Conservation (phyloP, 2,113 vertebrate genomes). For the Galeopterus variegatus region DNA sequence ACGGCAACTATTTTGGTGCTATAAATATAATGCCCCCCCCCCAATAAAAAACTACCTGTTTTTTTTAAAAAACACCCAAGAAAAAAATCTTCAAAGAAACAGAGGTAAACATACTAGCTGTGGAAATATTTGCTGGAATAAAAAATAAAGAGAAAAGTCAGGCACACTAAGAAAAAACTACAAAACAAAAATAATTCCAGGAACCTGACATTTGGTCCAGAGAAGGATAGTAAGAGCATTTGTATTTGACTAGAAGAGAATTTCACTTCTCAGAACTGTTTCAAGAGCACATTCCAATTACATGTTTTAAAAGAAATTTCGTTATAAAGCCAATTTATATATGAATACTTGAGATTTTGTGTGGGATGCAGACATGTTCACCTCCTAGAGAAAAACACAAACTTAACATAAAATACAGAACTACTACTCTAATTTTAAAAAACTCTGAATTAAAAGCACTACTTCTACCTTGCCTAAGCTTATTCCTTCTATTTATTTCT, state of each 20-base stretch:
- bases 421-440: neutral
- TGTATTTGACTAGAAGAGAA: neutral
- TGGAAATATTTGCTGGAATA: neutral
- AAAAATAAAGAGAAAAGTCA: neutral
- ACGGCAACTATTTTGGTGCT: neutral
- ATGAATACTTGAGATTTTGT: neutral
- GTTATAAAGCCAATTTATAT: neutral
- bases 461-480: neutral
- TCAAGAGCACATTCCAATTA: neutral
- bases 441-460: neutral
- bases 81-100: constrained; percentile 33
- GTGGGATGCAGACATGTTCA: neutral
- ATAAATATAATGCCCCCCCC: neutral
- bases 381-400: neutral
- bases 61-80: neutral
- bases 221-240: neutral
- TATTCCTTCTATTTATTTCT: neutral
- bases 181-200: neutral
- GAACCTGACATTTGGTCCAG: neutral
- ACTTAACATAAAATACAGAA: constrained; percentile 17
- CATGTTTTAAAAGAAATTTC: neutral
- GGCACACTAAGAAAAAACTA: neutral
- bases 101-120: neutral
- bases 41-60: neutral
- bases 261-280: neutral